These are phyloP conservation scores for Hestina assimilis DNA, from an alignment of 1,140 invertebrate species.

Conservation along the genomic window DNA sequence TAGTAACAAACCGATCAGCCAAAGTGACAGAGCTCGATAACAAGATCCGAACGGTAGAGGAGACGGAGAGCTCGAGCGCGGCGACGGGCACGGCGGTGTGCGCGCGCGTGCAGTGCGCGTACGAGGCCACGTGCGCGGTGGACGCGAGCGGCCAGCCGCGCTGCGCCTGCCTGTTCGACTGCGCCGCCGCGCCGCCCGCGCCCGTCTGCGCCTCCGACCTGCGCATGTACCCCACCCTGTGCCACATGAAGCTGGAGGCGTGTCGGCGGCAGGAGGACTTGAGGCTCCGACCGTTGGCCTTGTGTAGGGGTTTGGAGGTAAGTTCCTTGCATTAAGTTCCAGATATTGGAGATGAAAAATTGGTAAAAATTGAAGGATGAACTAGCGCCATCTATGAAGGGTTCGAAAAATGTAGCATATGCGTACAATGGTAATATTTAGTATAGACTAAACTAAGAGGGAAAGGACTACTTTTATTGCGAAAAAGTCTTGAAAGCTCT, in stretches of 20 bases:
- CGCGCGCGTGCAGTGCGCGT: constrained; percentile 89
- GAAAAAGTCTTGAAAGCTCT: too few species aligned
- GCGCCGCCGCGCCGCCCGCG: constrained; percentile 75
- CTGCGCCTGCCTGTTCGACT: constrained; percentile 86
- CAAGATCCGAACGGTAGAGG: constrained; percentile 49
- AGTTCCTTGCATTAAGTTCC: too few species aligned
- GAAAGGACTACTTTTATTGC: too few species aligned
- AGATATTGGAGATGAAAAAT: too few species aligned
- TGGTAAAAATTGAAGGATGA: too few species aligned
- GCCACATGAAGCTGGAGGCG: constrained; percentile 91
- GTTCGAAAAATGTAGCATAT: too few species aligned
- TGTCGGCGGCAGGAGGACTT: constrained; percentile 90
- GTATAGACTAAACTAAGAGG: too few species aligned
- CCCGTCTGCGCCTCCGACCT: constrained; percentile 91
- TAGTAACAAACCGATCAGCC: constrained; percentile 44
- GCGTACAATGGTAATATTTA: too few species aligned
- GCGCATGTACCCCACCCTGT: constrained; percentile 88
- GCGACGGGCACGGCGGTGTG: constrained; percentile 79
- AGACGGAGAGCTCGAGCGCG: constrained; percentile 49
- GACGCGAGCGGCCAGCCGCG: constrained; percentile 80
- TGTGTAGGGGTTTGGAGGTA: constrained; percentile 66
- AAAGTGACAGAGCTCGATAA: constrained; percentile 48
- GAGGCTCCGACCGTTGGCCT: constrained; percentile 77
- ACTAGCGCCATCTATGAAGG: too few species aligned
- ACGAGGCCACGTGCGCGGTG: constrained; percentile 89